phyloP scores from a whole-genome alignment of 1,140 invertebrate species.

The Grapholita molesta region DNA sequence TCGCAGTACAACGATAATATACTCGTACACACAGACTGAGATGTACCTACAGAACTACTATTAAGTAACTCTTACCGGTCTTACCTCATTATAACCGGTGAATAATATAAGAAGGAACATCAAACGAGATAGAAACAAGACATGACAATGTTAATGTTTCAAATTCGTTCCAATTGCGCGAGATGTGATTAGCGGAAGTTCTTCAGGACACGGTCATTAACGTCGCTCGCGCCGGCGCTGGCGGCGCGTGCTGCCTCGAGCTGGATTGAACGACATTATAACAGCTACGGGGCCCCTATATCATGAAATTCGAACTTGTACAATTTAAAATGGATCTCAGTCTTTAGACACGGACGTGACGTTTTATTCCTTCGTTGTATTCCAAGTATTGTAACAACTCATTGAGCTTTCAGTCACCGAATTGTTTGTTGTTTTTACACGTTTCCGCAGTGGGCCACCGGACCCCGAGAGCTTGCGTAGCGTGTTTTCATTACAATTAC shows the following conservation, averaged over 20 bases:
- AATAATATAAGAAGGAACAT: neutral
- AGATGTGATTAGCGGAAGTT: neutral
- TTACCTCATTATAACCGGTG: no score
- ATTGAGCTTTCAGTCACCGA: neutral
- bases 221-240: neutral
- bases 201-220: slow-evolving; percentile 10
- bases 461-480: neutral
- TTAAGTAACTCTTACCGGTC: no score
- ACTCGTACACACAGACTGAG: no score
- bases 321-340: neutral
- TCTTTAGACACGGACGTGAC: neutral
- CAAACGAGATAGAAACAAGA: neutral
- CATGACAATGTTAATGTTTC: neutral
- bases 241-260: neutral
- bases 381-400: neutral
- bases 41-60: no score
- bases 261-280: neutral
- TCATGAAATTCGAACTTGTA: neutral
- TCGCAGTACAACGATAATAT: no score
- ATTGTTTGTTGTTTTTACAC: neutral
- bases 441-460: neutral
- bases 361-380: neutral
- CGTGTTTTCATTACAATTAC: neutral
- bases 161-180: neutral
- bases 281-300: neutral